Percentiles rank a stretch among this genome's conserved stretches.
Conservation (phyloP, 1,140 invertebrate species). For the Drosophila kikkawai region DNA sequence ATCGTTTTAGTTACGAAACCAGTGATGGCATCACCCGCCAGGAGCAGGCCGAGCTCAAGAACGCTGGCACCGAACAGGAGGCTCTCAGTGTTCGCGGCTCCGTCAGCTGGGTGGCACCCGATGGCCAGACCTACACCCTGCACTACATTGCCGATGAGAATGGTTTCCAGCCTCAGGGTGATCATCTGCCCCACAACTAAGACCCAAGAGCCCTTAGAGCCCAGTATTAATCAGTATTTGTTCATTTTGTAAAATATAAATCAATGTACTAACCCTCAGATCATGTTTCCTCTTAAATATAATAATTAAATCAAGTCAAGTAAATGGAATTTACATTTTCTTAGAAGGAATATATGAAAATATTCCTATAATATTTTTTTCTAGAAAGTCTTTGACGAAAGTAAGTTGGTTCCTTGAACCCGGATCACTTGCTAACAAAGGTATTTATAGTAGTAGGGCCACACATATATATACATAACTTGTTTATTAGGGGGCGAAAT, state of each 20-base stretch:
- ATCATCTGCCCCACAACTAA: constrained; percentile 85
- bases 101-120: constrained; percentile 88
- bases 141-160: constrained; percentile 91
- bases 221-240: constrained; percentile 44
- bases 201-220: background rate
- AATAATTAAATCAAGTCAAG: background rate
- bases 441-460: constrained; percentile 19
- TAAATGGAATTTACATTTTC: too few species aligned
- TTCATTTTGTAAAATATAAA: constrained; percentile 34
- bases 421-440: constrained; percentile 32
- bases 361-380: too few species aligned
- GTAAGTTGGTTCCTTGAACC: constrained; percentile 30
- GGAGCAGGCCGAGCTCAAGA: constrained; percentile 88
- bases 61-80: constrained; percentile 87
- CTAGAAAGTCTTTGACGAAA: background rate
- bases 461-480: constrained; percentile 17
- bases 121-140: constrained; percentile 88
- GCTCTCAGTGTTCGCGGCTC: constrained; percentile 87
- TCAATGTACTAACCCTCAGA: background rate
- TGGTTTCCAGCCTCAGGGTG: constrained; percentile 89
- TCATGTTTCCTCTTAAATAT: background rate
- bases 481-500: constrained; percentile 17
- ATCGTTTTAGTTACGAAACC: constrained; percentile 87
- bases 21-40: constrained; percentile 88
- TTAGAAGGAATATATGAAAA: too few species aligned